phyloP scores from a whole-genome alignment of 1,140 invertebrate species.

The Bombus consobrinus region DNA sequence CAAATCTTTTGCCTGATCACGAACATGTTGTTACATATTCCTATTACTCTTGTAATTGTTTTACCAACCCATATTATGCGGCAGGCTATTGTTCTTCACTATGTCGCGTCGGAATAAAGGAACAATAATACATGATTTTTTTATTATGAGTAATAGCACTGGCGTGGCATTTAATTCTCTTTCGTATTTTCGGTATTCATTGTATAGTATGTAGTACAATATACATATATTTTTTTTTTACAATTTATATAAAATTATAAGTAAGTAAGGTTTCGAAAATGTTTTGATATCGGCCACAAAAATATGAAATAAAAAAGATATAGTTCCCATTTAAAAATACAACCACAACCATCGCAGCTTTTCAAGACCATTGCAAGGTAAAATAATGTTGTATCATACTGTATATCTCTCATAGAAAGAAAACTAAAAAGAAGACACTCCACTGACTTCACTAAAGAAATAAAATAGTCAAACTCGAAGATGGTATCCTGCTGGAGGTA shows the following conservation, averaged over 20 bases:
- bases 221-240: too few species aligned
- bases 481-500: too few species aligned
- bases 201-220: too few species aligned
- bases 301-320: background rate
- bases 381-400: background rate
- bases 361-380: background rate
- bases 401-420: too few species aligned
- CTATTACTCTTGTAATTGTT: background rate
- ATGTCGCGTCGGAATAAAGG: background rate
- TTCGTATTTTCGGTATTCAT: too few species aligned
- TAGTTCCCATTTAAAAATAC: background rate
- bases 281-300: background rate
- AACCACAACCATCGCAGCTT: background rate
- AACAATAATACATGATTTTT: too few species aligned
- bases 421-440: too few species aligned
- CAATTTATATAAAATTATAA: background rate
- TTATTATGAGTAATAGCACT: too few species aligned
- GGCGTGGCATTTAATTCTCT: too few species aligned
- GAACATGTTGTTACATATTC: background rate
- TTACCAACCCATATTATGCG: background rate
- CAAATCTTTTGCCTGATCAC: background rate
- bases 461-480: too few species aligned
- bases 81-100: background rate
- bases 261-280: background rate
- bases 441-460: too few species aligned